Percentiles rank a stretch among this genome's conserved stretches.
phyloP scores from a whole-genome alignment of 2,113 vertebrate species.

The Spea multiplicata region DNA sequence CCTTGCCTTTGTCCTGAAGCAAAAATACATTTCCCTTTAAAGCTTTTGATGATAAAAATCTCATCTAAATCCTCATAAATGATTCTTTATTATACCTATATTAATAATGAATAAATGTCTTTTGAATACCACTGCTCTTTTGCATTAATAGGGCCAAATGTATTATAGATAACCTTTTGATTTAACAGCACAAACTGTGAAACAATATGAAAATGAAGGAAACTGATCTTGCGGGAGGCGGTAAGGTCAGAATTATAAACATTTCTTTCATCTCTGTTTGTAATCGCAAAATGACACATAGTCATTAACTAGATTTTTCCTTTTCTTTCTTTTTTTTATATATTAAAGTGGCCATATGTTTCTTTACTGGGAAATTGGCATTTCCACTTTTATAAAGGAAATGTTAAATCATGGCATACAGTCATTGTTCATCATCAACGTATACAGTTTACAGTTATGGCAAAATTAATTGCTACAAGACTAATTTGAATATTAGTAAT shows the following conservation, averaged over 20 bases:
- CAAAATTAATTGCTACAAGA: neutral
- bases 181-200: slow-evolving; percentile 78
- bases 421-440: neutral
- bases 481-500: neutral
- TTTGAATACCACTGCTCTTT: slow-evolving; percentile 72
- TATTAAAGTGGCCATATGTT: neutral
- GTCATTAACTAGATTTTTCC: slow-evolving; percentile 32
- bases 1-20: slow-evolving; percentile 67
- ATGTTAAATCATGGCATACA: neutral
- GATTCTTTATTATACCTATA: slow-evolving; percentile 83
- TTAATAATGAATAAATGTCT: slow-evolving; percentile 87
- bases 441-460: neutral
- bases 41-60: slow-evolving; percentile 81
- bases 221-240: slow-evolving; percentile 59
- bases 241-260: slow-evolving; percentile 67
- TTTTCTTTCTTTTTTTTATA: neutral
- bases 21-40: slow-evolving; percentile 79
- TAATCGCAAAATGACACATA: slow-evolving; percentile 53
- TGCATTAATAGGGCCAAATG: slow-evolving; percentile 73
- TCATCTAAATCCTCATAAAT: slow-evolving; percentile 80
- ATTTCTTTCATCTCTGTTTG: slow-evolving; percentile 59
- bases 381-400: neutral
- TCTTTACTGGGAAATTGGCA: neutral
- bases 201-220: slow-evolving; percentile 72
- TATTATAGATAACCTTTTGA: slow-evolving; percentile 82